Evolutionary conservation across 2,113 vertebrate species (phyloP).

Genomic region (Mesoclemmys tuberculata): DNA sequence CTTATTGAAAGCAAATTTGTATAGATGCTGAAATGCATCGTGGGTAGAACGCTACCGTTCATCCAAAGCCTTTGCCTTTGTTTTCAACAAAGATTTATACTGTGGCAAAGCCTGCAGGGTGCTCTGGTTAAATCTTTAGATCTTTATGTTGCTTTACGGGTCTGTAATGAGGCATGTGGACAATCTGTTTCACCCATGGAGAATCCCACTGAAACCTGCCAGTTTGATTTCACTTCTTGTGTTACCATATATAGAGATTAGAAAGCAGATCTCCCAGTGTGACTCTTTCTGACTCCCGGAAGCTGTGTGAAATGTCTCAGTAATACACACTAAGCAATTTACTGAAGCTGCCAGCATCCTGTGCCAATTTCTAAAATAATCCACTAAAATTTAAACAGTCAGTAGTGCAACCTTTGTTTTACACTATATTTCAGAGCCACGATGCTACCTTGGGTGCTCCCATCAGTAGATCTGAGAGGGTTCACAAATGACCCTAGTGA

Average conservation of each 20-base stretch:
- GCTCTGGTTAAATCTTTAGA: conserved; percentile 36
- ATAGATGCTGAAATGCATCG: conserved; percentile 20
- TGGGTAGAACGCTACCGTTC: conserved; percentile 46
- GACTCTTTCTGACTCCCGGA: conserved; percentile 63
- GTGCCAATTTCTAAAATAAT: conserved; percentile 14
- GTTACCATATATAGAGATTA: conserved; percentile 63
- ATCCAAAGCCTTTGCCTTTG: conserved; percentile 35
- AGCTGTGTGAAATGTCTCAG: conserved; percentile 56
- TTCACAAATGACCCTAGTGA: background rate
- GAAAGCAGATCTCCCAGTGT: conserved; percentile 65
- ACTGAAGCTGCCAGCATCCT: conserved; percentile 44
- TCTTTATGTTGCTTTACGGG: conserved; percentile 54
- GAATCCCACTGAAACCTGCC: conserved; percentile 71
- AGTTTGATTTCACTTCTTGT: conserved; percentile 48
- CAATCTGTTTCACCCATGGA: conserved; percentile 61
- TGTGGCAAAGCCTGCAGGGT: background rate
- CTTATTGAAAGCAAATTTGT: background rate
- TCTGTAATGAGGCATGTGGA: conserved; percentile 66
- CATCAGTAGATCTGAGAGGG: accelerated
- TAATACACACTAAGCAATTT: conserved; percentile 54
- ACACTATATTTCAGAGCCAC: background rate
- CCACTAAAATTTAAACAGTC: background rate
- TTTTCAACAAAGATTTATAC: background rate
- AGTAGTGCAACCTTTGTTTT: background rate
- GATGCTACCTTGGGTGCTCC: background rate